Base-by-base conservation (phyloP, 2,797 vertebrate genomes). In the Argentina silus region DNA sequence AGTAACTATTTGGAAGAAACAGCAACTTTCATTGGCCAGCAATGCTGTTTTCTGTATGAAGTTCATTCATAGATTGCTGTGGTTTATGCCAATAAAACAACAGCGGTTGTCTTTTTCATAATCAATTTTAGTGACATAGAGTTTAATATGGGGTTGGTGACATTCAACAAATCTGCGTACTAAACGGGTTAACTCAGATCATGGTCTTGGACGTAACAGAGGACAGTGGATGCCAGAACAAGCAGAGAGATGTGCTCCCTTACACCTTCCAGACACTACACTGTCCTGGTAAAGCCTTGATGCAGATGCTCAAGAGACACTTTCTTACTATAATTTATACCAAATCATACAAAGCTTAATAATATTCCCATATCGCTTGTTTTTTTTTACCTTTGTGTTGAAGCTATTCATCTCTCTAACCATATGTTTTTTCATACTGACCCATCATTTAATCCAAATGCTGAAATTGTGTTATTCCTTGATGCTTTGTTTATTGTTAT, bases 1-100 rank as follows among this genome's bases (percentile, higher is more conserved):
- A 21, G 15, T 15, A 60, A 57, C n/a, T 19, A 68, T 67, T 56
- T 47, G 57, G 43, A 56, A 47, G 48, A 68, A 82, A 70, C 56
- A 45, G 48, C 42, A 51, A 44, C 74, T 43, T 27, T 69, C 60
- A 27, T 55, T 55, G 53, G 36, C 63, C 70, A 69, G 70, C 62
- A 66, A 61, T 69, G 61, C 55, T 70, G 50, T 48, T 15, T 19
- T 77, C 77, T 36, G 27, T 36, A 36, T 36, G 27, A 36, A 36
- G 27, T 36, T 36, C 1, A 36, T 36, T 36, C 4, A 36, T 36
- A 63, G 72, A 71, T 77, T 82, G 11, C 51, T 53, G 55, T 42
- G 57, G 48, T 47, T 23, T 27, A 60, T 23, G 23, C 21, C 27
- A 5, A 6, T 27, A 42, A 56, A 69, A 69, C 53, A 69, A 44